A percentile compares a stretch with the other conserved stretches of the same genome.
Evolutionary conservation across 2,113 vertebrate genomes (phyloP).

Genomic region (Hypocryptadius cinnamomeus): DNA sequence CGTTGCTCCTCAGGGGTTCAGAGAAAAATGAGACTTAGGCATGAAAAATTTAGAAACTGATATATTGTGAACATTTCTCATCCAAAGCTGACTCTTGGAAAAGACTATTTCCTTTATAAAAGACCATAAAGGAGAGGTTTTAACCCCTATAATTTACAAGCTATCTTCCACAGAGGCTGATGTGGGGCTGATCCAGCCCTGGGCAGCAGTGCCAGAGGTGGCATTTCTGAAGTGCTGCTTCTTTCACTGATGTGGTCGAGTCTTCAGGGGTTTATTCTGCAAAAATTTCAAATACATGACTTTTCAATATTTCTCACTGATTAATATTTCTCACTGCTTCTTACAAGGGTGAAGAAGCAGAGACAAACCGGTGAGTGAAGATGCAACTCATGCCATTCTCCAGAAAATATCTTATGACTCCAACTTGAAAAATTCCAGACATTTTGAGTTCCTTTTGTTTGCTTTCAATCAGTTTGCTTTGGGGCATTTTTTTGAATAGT

Average conservation of each 20-base stretch:
- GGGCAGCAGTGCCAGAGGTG: not conserved
- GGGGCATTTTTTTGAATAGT: not conserved
- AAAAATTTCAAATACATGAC: not conserved
- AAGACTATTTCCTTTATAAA: not conserved
- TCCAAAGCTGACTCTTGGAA: not conserved
- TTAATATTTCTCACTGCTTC: not conserved
- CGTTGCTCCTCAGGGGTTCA: not conserved
- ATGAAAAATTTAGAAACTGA: not conserved
- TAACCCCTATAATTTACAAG: not conserved
- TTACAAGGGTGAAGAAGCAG: not conserved
- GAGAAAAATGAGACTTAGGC: not conserved
- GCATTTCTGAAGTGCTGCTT: not conserved
- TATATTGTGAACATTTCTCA: not conserved
- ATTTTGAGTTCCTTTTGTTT: not conserved
- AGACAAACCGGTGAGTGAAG: not conserved
- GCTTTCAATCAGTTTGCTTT: not conserved
- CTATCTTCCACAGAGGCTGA: not conserved
- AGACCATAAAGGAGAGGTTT: not conserved
- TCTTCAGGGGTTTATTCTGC: not conserved
- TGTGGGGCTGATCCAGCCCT: not conserved
- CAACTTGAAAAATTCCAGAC: not conserved
- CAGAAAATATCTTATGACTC: not conserved
- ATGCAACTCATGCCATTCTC: not conserved
- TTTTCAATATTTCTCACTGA: not conserved
- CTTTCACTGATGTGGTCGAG: accelerated